Evolutionary conservation across 2,888 invertebrate species (phyloP).

Genomic region (Apamea monoglypha): DNA sequence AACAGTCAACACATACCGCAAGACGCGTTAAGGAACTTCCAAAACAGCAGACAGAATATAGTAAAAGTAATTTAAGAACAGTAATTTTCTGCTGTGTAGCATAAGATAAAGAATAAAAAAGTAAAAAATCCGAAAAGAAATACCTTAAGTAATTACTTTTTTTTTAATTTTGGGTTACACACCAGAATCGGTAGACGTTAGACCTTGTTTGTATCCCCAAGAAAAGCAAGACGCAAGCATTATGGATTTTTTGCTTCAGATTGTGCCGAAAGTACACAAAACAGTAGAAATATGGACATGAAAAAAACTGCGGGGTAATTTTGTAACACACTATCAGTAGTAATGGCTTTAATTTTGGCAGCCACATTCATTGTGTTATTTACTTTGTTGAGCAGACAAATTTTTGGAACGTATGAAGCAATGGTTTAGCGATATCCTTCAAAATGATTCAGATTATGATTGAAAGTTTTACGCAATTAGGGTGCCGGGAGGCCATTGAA

Average conservation of each 20-base stretch:
- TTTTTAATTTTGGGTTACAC: background rate
- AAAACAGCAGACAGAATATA: background rate
- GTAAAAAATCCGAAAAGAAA: background rate
- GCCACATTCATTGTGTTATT: too few relatives aligned
- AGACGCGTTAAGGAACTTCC: too few relatives aligned
- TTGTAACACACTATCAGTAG: too few relatives aligned
- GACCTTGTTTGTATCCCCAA: background rate
- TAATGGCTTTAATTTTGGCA: too few relatives aligned
- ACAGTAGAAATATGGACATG: background rate
- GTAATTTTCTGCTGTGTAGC: too few relatives aligned
- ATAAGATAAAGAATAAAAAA: too few relatives aligned
- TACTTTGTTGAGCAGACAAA: too few relatives aligned
- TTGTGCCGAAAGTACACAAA: background rate
- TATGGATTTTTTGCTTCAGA: background rate
- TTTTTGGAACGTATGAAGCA: too few relatives aligned
- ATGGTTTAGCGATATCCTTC: too few relatives aligned
- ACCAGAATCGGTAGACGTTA: background rate
- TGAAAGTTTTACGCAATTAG: too few relatives aligned
- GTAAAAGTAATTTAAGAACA: background rate
- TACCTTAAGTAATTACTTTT: background rate
- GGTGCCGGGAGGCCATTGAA: background rate
- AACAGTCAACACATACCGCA: too few relatives aligned
- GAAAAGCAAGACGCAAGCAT: background rate
- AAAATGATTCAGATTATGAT: too few relatives aligned
- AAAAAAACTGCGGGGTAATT: background rate